Conservation (phyloP, 2,113 vertebrate genomes). For the Sphyrna mokarran region DNA sequence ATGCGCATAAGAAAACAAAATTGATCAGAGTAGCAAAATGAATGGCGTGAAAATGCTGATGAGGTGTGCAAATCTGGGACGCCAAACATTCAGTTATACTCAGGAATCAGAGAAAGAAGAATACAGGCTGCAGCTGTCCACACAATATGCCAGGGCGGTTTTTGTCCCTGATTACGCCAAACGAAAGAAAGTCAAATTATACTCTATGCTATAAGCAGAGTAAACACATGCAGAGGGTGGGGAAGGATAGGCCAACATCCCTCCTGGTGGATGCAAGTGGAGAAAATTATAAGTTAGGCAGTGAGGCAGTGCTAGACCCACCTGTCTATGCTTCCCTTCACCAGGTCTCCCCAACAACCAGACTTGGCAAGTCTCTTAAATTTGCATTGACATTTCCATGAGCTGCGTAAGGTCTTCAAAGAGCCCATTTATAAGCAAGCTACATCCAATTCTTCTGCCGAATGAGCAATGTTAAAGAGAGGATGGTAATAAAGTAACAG, state of each 20-base stretch:
- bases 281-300: background rate
- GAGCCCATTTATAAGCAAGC: background rate
- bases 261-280: background rate
- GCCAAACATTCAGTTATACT: background rate
- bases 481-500: background rate
- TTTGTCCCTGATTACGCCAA: background rate
- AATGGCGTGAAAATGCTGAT: background rate
- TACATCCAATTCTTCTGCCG: too few species aligned
- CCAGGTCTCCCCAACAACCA: background rate
- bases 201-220: background rate
- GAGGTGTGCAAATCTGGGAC: background rate
- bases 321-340: background rate
- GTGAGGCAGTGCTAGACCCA: background rate
- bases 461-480: background rate
- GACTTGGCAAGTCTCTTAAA: background rate
- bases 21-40: conserved; percentile 10
- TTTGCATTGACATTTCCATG: background rate
- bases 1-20: background rate
- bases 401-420: background rate
- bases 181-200: background rate
- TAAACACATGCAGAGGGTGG: background rate
- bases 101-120: background rate
- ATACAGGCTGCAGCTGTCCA: background rate
- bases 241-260: background rate
- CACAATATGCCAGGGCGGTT: background rate